A percentile compares a stretch with the other conserved stretches of the same genome.
Evolutionary conservation across 2,888 invertebrate genomes (phyloP).

Genomic region (Lordiphosa andalusiaca): DNA sequence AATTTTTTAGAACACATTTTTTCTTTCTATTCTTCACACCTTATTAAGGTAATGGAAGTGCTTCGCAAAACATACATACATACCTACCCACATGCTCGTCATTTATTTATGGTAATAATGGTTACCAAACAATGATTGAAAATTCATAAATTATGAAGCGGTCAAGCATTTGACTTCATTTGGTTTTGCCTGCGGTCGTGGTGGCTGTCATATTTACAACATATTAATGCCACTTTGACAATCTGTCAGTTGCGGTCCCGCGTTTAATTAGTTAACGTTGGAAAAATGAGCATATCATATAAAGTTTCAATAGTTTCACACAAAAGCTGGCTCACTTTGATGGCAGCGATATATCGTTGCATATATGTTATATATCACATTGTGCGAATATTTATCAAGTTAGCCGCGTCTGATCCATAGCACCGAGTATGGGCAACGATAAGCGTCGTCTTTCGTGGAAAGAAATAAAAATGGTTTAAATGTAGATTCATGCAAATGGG

Average conservation of each 20-base stretch:
- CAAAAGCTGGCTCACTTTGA: slow-evolving; percentile 25
- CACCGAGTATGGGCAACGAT: background rate
- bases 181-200: slow-evolving; percentile 35
- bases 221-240: slow-evolving; percentile 62
- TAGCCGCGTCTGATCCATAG: slow-evolving; percentile 16
- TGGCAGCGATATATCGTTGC: slow-evolving; percentile 37
- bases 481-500: slow-evolving; percentile 71
- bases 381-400: slow-evolving; percentile 44
- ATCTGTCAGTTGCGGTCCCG: slow-evolving; percentile 25
- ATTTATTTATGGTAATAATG: too few relatives aligned
- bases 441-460: slow-evolving; percentile 27
- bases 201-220: slow-evolving; percentile 47
- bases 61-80: too few relatives aligned
- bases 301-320: slow-evolving; percentile 16
- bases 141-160: slow-evolving; percentile 27
- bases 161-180: slow-evolving; percentile 35
- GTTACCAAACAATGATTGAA: slow-evolving; percentile 11
- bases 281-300: slow-evolving; percentile 25
- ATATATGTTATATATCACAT: slow-evolving; percentile 44
- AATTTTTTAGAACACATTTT: too few relatives aligned
- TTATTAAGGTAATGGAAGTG: too few relatives aligned
- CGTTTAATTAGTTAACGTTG: slow-evolving; percentile 65
- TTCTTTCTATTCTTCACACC: too few relatives aligned
- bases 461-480: slow-evolving; percentile 53
- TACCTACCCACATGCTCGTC: too few relatives aligned